A percentile compares a stretch with the other conserved stretches of the same genome.
Conservation (phyloP, 2,888 invertebrate species). For the Sinopyrophorus schimmeli region DNA sequence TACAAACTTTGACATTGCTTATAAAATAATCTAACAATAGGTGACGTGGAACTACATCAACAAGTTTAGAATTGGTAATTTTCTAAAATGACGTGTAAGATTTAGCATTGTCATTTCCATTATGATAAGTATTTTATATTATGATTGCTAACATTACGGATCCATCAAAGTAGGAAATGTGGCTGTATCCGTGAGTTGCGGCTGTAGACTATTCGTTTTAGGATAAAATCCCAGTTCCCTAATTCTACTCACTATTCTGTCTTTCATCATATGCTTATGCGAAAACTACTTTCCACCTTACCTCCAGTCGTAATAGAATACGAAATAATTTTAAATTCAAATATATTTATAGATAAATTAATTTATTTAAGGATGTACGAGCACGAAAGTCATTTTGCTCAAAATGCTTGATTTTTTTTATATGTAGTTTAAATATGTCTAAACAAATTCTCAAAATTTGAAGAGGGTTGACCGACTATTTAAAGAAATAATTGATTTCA, state of each 20-base stretch:
- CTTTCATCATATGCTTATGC: slow-evolving; percentile 10
- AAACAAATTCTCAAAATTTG: too few relatives aligned
- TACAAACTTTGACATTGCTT: too few relatives aligned
- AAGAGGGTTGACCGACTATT: too few relatives aligned
- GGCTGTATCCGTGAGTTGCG: slow-evolving; percentile 16
- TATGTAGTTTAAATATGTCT: too few relatives aligned
- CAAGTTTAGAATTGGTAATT: slow-evolving; percentile 1
- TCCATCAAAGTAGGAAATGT: slow-evolving; percentile 17
- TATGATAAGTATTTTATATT: slow-evolving; percentile 16
- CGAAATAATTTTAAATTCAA: too few relatives aligned
- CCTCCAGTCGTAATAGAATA: slow-evolving; percentile 15
- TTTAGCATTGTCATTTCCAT: slow-evolving; percentile 9
- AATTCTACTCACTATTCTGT: slow-evolving; percentile 7
- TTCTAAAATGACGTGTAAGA: slow-evolving; percentile 4
- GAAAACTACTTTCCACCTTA: slow-evolving; percentile 9
- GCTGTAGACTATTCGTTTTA: slow-evolving; percentile 18
- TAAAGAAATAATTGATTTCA: too few relatives aligned
- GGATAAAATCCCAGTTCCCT: slow-evolving; percentile 21
- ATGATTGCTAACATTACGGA: slow-evolving; percentile 12
- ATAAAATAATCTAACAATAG: too few relatives aligned
- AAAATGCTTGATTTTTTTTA: too few relatives aligned
- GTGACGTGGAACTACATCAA: neutral
- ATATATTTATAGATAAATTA: too few relatives aligned
- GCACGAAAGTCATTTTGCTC: too few relatives aligned
- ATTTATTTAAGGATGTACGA: too few relatives aligned